phyloP scores from a whole-genome alignment of 2,888 invertebrate species.

The Ommatoiulus sabulosus region DNA sequence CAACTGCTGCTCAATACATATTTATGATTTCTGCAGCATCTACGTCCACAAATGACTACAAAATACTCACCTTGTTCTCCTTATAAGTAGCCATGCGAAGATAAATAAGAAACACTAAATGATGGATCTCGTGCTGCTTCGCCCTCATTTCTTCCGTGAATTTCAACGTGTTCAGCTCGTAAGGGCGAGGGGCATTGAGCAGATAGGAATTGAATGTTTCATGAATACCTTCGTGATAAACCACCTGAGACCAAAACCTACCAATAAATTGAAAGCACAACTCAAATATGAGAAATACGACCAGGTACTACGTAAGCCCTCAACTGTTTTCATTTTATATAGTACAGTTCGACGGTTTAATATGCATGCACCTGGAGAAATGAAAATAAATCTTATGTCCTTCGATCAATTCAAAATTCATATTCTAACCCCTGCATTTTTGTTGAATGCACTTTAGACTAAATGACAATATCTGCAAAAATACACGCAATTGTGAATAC shows the following conservation, averaged over 20 bases:
- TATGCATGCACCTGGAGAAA: no score
- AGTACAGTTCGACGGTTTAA: no score
- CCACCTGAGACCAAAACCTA: constrained; percentile 70
- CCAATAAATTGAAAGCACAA: no score
- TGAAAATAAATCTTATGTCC: no score
- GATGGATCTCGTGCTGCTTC: constrained; percentile 65
- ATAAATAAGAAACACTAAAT: constrained; percentile 77
- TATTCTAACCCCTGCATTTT: no score
- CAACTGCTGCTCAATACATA: no score
- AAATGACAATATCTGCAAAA: no score
- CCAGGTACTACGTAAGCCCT: background rate
- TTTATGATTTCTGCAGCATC: no score
- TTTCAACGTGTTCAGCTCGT: constrained; percentile 68
- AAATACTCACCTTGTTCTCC: constrained; percentile 76
- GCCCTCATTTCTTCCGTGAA: constrained; percentile 66
- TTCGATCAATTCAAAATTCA: no score
- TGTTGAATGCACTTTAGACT: no score
- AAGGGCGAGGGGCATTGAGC: constrained; percentile 79
- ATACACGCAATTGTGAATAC: background rate
- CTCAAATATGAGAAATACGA: no score
- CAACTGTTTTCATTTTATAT: no score
- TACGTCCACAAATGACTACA: background rate
- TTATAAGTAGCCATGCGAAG: constrained; percentile 83
- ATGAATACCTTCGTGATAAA: constrained; percentile 76
- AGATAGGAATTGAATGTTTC: constrained; percentile 78